A percentile compares a stretch with the other conserved stretches of the same genome.
Conservation (phyloP, 2,797 vertebrate species). For the Carduelis carduelis region DNA sequence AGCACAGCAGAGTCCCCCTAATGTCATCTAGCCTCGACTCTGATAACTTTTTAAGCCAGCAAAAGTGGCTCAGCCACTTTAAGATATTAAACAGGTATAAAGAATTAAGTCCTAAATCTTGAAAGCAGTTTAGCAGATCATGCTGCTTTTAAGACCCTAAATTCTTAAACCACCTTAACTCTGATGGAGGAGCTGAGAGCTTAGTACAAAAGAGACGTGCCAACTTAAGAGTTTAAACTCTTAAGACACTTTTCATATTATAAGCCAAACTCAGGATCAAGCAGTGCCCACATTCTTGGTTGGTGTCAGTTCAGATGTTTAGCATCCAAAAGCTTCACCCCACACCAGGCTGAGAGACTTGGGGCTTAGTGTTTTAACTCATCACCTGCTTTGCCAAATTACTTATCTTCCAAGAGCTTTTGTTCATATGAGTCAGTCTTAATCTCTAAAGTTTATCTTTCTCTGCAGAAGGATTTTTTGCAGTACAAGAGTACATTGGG, state of each 20-base stretch:
- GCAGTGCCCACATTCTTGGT: not conserved
- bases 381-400: not conserved
- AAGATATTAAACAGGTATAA: constrained; percentile 33
- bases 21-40: constrained; percentile 14
- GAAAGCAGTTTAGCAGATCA: constrained; percentile 48
- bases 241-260: constrained; percentile 23
- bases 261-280: constrained; percentile 28
- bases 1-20: not conserved
- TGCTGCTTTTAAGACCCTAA: constrained; percentile 16
- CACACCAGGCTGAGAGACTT: not conserved
- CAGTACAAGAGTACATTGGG: not conserved
- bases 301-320: not conserved
- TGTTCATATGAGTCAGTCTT: not conserved
- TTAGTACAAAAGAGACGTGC: not conserved
- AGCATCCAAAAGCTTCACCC: not conserved
- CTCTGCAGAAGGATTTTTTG: not conserved
- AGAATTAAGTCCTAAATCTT: constrained; percentile 47
- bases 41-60: constrained; percentile 30
- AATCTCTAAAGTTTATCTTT: not conserved
- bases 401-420: not conserved
- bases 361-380: not conserved
- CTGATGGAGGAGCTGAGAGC: not conserved
- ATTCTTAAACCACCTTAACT: constrained; percentile 47
- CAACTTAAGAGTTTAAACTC: constrained; percentile 39
- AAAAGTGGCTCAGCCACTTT: constrained; percentile 27